Evolutionary conservation across 2,797 vertebrate species (phyloP).

Genomic region (Eulemur rubriventer): DNA sequence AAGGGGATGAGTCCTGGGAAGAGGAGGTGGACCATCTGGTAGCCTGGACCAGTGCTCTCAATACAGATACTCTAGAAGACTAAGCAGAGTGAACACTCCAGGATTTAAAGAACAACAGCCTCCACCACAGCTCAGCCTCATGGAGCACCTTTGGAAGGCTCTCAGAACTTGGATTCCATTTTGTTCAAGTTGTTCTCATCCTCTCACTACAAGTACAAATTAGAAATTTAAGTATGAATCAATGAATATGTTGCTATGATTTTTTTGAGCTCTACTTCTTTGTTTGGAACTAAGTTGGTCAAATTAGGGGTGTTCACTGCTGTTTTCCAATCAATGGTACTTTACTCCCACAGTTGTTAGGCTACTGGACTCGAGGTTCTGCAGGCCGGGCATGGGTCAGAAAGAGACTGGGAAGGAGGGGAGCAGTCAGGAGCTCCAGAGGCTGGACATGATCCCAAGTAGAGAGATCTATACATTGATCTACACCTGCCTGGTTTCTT

Average conservation of each 20-base stretch:
- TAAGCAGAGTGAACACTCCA: not conserved
- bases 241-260: not conserved
- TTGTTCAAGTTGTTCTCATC: not conserved
- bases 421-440: not conserved
- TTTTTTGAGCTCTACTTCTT: not conserved
- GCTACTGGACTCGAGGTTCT: not conserved
- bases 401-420: not conserved
- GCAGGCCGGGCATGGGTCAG: not conserved
- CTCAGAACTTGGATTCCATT: not conserved
- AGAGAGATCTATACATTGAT: not conserved
- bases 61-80: slow-evolving; percentile 13
- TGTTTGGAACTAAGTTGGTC: not conserved
- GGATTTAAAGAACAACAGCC: not conserved
- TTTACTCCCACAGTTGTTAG: not conserved
- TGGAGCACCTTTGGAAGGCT: not conserved
- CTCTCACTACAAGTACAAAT: not conserved
- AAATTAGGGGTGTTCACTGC: not conserved
- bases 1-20: slow-evolving; percentile 33
- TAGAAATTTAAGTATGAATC: not conserved
- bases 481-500: not conserved
- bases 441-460: not conserved
- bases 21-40: slow-evolving; percentile 74
- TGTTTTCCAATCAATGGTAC: not conserved
- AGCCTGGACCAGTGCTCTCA: slow-evolving; percentile 72
- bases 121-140: not conserved